A percentile compares a stretch with the other conserved stretches of the same genome.
Conservation (phyloP, 35 echinoderm and acorn worm genomes). For the Strongylocentrotus purpuratus region DNA sequence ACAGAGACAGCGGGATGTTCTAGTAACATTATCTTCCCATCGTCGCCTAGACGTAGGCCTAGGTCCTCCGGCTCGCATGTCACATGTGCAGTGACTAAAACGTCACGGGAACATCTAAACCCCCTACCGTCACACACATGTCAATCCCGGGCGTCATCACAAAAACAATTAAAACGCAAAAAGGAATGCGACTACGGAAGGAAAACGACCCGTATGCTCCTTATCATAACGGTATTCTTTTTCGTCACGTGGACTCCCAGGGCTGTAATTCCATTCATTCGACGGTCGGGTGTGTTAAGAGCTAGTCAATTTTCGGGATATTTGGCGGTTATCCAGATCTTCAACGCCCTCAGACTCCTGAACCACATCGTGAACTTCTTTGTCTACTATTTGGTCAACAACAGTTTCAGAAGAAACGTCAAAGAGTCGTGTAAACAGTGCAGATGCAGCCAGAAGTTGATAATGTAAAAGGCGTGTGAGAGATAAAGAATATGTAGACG, state of each 20-base stretch:
- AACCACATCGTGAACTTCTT: constrained; percentile 22
- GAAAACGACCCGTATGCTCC: constrained; percentile 5
- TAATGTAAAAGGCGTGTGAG: too few species aligned
- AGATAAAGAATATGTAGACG: too few species aligned
- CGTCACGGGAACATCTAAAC: too few species aligned
- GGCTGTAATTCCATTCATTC: background rate
- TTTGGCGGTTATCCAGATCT: background rate
- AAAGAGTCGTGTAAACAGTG: background rate
- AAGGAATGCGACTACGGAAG: background rate
- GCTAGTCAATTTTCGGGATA: background rate
- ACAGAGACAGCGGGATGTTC: too few species aligned
- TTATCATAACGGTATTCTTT: background rate
- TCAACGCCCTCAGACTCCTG: background rate
- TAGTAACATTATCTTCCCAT: too few species aligned
- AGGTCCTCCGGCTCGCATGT: too few species aligned
- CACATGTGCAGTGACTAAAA: too few species aligned
- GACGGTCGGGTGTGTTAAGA: background rate
- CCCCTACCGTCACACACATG: too few species aligned
- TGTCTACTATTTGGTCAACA: background rate
- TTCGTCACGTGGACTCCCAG: background rate
- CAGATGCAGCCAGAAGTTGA: background rate
- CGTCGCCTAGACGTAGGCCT: too few species aligned
- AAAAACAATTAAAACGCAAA: background rate
- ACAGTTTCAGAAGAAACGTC: background rate
- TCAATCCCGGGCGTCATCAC: background rate